Base-by-base conservation (phyloP, 2,888 invertebrate genomes). In the Ligdia adustata region DNA sequence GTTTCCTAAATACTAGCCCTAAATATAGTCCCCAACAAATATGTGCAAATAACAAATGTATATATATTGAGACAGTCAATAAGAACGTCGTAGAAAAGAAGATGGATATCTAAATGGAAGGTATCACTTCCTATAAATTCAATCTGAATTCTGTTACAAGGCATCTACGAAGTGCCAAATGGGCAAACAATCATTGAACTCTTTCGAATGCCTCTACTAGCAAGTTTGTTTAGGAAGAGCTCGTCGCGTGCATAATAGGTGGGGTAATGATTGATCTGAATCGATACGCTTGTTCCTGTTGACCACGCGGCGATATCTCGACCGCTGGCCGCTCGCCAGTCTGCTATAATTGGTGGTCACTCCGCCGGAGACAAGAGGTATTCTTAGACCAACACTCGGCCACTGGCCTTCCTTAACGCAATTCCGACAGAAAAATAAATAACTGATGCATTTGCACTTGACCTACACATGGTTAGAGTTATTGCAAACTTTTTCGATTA, bases 301-400 rank as follows among this genome's bases (percentile, higher is more conserved):
- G 71, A 79, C 69, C 74, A 75, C 75, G 72, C 74, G 73, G 66
- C 66, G 71, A 65, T 66, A 64, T 65, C 86, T 88, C 83, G 82
- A 67, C 80, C 64, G 69, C 92, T 95, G 95, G 95, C 95, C 89
- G 53, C 64, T 57, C 78, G 93, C 95, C 95, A 95, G 94, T 93
- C 92, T 93, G 92, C 95, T 95, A 95, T 95, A 95, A 95, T 95
- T 95, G 95, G 95, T 93, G 93, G 94, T 95, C 91, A 90, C 89
- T 88, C 91, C 73, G 79, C 71, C 76, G 91, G 90, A 91, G 87
- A 89, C 85, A 82, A 75, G 75, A 16, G 91, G 92, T 94, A 94
- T 94, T 93, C 92, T 93, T 93, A 93, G 93, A 89, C 79, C 79
- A 54, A 61, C 67, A 70, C 81, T 89, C 88, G 87, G 90, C 81